Evolutionary conservation across 2,113 vertebrate species (phyloP).

Genomic region (Electrona antarctica): DNA sequence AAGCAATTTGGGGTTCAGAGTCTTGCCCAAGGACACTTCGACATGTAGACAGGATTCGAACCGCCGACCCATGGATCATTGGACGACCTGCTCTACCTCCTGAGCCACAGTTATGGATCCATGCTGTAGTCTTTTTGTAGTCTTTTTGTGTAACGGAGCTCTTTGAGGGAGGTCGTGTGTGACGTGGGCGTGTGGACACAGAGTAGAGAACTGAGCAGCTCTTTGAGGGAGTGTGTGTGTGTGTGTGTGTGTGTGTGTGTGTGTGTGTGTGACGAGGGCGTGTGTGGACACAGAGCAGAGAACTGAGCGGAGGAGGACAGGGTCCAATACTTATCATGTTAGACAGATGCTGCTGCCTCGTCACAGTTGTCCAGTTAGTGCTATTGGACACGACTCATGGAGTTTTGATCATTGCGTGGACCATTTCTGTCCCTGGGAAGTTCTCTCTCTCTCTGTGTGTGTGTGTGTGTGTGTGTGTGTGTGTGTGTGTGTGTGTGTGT

Average conservation of each 20-base stretch:
- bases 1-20: no score
- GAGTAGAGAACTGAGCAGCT: constrained; percentile 13
- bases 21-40: no score
- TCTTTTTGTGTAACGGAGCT: constrained; percentile 60
- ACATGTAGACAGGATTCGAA: no score
- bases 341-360: constrained; percentile 46
- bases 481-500: constrained; percentile 11
- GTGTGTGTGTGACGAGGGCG: constrained; percentile 17
- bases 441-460: no score
- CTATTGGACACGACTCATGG: constrained; percentile 38
- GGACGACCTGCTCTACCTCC: no score
- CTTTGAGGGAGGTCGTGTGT: constrained; percentile 31
- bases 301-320: constrained; percentile 40
- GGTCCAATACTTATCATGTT: constrained; percentile 71
- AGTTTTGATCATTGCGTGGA: constrained; percentile 52
- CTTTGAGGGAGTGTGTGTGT: constrained; percentile 44
- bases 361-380: constrained; percentile 37
- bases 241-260: no score
- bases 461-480: neutral
- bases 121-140: no score
- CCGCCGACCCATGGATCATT: no score
- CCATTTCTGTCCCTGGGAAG: constrained; percentile 43
- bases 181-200: constrained; percentile 39
- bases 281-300: constrained; percentile 33
- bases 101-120: no score